Percentiles rank a stretch among this genome's conserved stretches.
Conservation (phyloP, 2,113 vertebrate species). For the Pomatostomus ruficeps region DNA sequence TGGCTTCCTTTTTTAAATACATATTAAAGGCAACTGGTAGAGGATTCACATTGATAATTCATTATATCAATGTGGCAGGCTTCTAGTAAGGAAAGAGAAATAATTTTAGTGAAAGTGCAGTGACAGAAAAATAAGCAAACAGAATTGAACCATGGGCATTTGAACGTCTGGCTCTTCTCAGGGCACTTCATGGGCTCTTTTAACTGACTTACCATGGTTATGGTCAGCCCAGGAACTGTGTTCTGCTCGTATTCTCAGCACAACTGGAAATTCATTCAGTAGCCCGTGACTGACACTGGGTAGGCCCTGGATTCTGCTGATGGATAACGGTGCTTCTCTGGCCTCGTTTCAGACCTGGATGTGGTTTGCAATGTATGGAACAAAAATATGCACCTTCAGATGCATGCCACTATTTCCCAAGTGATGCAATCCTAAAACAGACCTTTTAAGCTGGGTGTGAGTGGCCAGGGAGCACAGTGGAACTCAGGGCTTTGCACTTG, state of each 20-base stretch:
- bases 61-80: neutral
- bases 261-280: neutral
- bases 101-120: conserved; percentile 5
- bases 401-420: neutral
- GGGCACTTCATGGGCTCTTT: conserved; percentile 27
- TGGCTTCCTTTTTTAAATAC: neutral
- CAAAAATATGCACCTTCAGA: neutral
- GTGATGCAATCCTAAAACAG: neutral
- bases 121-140: conserved; percentile 38
- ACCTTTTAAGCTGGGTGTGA: neutral
- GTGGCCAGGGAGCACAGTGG: neutral
- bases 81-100: neutral
- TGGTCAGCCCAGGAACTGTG: neutral
- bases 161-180: neutral
- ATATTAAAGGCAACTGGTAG: neutral
- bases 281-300: neutral
- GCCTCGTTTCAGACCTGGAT: neutral
- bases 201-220: neutral
- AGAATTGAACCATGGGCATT: conserved; percentile 8
- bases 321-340: neutral
- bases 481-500: neutral
- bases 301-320: neutral
- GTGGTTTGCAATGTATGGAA: neutral
- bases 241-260: neutral
- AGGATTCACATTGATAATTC: neutral